Conservation (phyloP, 2,113 vertebrate genomes). For the Dolichallabes microphthalmus region DNA sequence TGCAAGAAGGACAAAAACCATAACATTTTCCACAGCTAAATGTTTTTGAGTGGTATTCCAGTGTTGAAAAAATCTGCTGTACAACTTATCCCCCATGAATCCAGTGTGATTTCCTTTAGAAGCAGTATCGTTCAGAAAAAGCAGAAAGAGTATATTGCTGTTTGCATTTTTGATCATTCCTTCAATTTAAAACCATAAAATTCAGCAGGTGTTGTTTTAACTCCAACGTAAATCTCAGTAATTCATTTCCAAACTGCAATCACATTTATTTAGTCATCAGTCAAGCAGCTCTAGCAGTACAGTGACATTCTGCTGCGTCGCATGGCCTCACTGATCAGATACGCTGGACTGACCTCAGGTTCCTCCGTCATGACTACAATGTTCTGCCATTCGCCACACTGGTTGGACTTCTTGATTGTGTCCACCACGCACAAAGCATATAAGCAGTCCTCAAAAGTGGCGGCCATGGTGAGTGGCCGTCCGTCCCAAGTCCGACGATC, state of each 20-base stretch:
- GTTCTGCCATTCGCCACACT: conserved; percentile 96
- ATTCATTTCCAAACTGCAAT: neutral
- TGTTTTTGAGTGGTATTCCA: conserved; percentile 42
- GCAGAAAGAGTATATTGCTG: conserved; percentile 34
- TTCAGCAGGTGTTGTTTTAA: neutral
- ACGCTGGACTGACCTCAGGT: conserved; percentile 91
- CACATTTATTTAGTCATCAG: neutral
- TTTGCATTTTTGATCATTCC: conserved; percentile 34
- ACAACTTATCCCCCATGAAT: conserved; percentile 8
- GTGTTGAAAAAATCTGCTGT: conserved; percentile 28
- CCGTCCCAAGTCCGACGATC: conserved; percentile 95
- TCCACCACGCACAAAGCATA: conserved; percentile 96
- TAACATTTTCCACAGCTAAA: conserved; percentile 10
- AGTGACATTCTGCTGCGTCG: conserved; percentile 93
- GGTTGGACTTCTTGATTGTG: conserved; percentile 95
- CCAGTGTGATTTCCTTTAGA: conserved; percentile 13
- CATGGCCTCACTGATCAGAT: conserved; percentile 98
- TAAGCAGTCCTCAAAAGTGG: conserved; percentile 97
- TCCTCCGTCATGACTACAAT: conserved; percentile 96
- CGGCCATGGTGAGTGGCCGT: conserved; percentile 92
- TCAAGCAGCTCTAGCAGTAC: conserved; percentile 80
- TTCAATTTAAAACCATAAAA: conserved; percentile 1
- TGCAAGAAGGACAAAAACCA: conserved; percentile 54
- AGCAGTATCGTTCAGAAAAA: neutral
- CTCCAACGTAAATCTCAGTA: neutral